Evolutionary conservation across 2,888 invertebrate species (phyloP).

Genomic region (Neelides folsomi): DNA sequence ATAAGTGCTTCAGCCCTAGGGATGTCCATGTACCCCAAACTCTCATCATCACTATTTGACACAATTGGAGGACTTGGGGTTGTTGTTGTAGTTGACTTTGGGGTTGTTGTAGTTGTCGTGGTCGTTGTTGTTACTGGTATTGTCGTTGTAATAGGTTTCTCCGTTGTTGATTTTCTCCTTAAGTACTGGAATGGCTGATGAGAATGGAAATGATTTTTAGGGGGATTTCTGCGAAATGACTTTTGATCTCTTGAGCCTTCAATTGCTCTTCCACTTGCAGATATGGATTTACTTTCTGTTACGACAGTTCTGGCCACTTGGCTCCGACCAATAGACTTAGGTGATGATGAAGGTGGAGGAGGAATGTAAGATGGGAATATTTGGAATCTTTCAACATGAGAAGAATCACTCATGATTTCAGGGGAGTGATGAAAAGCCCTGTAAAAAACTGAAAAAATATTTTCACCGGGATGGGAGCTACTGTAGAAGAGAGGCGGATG

Average conservation of each 20-base stretch:
- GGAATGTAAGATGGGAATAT: slow-evolving; percentile 1
- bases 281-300: slow-evolving; percentile 9
- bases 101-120: not conserved
- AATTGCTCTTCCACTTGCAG: not conserved
- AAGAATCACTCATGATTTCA: slow-evolving; percentile 5
- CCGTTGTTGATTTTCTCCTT: not conserved
- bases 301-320: slow-evolving; percentile 8
- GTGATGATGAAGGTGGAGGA: not conserved
- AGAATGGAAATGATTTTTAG: slow-evolving; percentile 2
- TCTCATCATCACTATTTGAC: not conserved
- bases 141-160: not conserved
- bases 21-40: not conserved
- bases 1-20: slow-evolving; percentile 9
- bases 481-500: too few relatives aligned
- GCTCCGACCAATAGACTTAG: not conserved
- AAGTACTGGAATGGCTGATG: slow-evolving; percentile 1
- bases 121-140: not conserved
- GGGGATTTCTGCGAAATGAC: slow-evolving; percentile 1
- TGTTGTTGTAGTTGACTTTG: slow-evolving; percentile 8
- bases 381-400: slow-evolving; percentile 8
- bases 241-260: not conserved
- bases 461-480: slow-evolving; percentile 41
- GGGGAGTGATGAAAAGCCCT: slow-evolving; percentile 19
- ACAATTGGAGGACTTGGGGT: not conserved
- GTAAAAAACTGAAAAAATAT: slow-evolving; percentile 31